A percentile compares a stretch with the other conserved stretches of the same genome.
These are phyloP conservation scores for Harpalus rubripes DNA, from an alignment of 2,888 invertebrate species.

Conservation along the genomic window DNA sequence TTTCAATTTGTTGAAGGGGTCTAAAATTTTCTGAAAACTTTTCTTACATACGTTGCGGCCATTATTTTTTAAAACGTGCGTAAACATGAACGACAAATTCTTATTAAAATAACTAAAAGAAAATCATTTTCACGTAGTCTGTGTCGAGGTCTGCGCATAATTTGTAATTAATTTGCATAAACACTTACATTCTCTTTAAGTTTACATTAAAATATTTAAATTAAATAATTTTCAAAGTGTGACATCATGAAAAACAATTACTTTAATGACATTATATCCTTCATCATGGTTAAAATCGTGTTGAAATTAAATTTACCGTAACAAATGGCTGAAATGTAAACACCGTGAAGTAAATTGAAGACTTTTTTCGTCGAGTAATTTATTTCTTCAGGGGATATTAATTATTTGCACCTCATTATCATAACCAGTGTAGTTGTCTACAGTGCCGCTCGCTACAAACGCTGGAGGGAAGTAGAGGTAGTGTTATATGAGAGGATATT, in stretches of 20 bases:
- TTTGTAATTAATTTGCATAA: not conserved
- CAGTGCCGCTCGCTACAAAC: conserved; percentile 8
- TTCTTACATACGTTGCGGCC: too few relatives aligned
- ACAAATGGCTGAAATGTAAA: conserved; percentile 28
- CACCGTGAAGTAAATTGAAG: not conserved
- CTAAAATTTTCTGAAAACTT: too few relatives aligned
- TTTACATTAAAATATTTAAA: not conserved
- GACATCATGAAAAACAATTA: conserved; percentile 9
- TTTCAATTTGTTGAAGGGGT: too few relatives aligned
- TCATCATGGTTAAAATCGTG: conserved; percentile 14
- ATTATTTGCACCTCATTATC: conserved; percentile 41
- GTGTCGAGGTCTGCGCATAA: not conserved
- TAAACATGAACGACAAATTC: too few relatives aligned
- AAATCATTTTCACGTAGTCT: too few relatives aligned
- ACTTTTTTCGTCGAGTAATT: conserved; percentile 8
- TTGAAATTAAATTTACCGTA: conserved; percentile 21
- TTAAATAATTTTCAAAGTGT: not conserved
- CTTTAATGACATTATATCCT: not conserved
- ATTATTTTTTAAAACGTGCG: too few relatives aligned
- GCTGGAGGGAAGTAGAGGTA: not conserved
- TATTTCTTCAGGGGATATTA: conserved; percentile 29
- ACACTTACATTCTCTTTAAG: not conserved
- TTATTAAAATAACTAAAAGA: too few relatives aligned
- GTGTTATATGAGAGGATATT: conserved; percentile 62
- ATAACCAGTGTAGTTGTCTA: not conserved